Evolutionary conservation across 2,888 invertebrate genomes (phyloP), one percentile per base, ranked within the genome.

Genomic region (Lucinisca nassula): DNA sequence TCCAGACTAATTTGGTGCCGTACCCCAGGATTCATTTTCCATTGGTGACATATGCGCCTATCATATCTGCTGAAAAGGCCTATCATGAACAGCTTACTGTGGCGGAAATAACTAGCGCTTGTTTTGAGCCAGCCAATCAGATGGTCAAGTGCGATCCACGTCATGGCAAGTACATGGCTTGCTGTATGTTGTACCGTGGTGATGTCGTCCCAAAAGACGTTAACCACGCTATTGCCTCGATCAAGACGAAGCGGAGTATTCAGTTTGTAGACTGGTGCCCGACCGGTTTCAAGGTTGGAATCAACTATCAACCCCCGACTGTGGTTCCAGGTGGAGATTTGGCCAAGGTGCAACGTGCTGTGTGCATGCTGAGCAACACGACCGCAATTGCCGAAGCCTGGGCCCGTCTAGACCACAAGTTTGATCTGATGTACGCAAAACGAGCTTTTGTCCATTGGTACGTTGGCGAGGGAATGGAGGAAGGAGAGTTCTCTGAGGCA

Each of bases 21-120:
- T 95, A 95, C 84, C 95, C 95, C 77, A 92, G 94, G n/a, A n/a
- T n/a, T n/a, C 99, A 99, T 96, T 98, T 98, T 96, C 98, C 98
- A 0, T 96, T 98, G 67, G 96, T 87, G 98, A 97, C 99, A 12
- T 98, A 98, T 96, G 98, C 98, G 32, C 98, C 98, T 24, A 98
- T 99, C 95, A 98, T 99, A 96, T 98, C 98, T 0, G 98, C 98
- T 84, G 98, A 98, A 97, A 98, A 98, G 97, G 86, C 89, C n/a
- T 89, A 84, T 72, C 86, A 89, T 67, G 85, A 87, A 72, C 94
- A 95, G 77, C 87, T 95, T n/a, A 91, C 94, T 30, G 94, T 95
- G 27, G 92, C 94, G 24, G 95, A 95, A 82, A 95, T 95, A 67
- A 95, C 95, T 58, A 94, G 93, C 78, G 93, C 93, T 40, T 94